Conservation (phyloP, 2,797 vertebrate species). For the Euthynnus affinis region DNA sequence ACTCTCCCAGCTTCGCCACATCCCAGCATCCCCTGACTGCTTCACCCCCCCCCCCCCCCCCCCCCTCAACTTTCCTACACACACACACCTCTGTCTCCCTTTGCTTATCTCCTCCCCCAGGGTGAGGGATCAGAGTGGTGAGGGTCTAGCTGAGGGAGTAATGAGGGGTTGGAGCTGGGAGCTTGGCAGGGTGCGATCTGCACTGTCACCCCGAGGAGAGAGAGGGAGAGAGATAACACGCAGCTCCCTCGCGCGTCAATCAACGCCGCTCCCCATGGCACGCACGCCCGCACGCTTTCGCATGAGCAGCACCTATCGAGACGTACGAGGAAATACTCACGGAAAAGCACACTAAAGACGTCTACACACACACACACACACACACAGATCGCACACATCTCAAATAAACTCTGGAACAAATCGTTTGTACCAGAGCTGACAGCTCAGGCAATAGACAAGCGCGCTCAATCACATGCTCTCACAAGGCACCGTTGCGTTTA, state of each 20-base stretch:
- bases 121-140: constrained; percentile 80
- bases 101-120: constrained; percentile 72
- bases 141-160: constrained; percentile 78
- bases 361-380: constrained; percentile 14
- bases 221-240: constrained; percentile 54
- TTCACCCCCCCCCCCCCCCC: constrained; percentile 7
- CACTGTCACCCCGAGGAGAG: constrained; percentile 70
- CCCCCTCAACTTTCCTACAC: constrained; percentile 16
- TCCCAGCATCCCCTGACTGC: constrained; percentile 43
- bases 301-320: constrained; percentile 52
- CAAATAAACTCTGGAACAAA: constrained; percentile 64
- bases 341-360: constrained; percentile 36
- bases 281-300: constrained; percentile 29
- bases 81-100: constrained; percentile 49
- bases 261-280: constrained; percentile 39
- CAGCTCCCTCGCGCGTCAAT: constrained; percentile 65
- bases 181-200: constrained; percentile 75
- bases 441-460: constrained; percentile 45
- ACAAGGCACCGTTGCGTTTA: constrained; percentile 61
- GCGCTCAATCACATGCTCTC: constrained; percentile 52
- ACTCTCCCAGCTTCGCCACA: constrained; percentile 46
- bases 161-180: constrained; percentile 75
- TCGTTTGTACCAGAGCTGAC: constrained; percentile 56
- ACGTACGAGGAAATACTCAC: constrained; percentile 40
- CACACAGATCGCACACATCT: constrained; percentile 35